A percentile compares a stretch with the other conserved stretches of the same genome.
Evolutionary conservation across 2,113 vertebrate species (phyloP).

Genomic region (Festucalex cinctus): DNA sequence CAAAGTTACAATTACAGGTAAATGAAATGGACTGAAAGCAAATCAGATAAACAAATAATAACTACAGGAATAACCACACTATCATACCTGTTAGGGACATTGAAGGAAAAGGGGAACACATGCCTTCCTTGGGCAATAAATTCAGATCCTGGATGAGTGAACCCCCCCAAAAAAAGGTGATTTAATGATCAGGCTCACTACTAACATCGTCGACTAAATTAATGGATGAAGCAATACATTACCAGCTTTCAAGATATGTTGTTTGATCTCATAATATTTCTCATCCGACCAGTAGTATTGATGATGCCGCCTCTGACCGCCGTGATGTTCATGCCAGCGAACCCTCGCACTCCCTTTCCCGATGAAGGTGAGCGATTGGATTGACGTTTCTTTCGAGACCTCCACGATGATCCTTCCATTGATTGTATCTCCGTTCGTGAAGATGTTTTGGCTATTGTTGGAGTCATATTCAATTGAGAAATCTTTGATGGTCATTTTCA

Average conservation of each 20-base stretch:
- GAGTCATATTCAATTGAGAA: constrained; percentile 64
- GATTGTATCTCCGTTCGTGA: constrained; percentile 63
- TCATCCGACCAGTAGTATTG: constrained; percentile 50
- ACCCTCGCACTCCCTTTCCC: constrained; percentile 54
- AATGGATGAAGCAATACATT: constrained; percentile 18
- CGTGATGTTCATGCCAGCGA: constrained; percentile 46
- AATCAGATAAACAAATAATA: fast-evolving
- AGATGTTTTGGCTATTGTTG: constrained; percentile 59
- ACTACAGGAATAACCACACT: fast-evolving
- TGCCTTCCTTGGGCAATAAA: constrained; percentile 53
- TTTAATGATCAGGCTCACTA: not conserved
- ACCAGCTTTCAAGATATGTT: constrained; percentile 57
- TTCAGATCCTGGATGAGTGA: constrained; percentile 39
- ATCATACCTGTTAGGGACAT: constrained; percentile 54
- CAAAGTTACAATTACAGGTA: not conserved
- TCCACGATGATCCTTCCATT: constrained; percentile 62
- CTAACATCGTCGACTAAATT: not conserved
- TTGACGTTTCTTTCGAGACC: constrained; percentile 41
- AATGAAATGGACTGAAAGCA: not conserved
- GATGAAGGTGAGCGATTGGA: constrained; percentile 45
- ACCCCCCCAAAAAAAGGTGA: not conserved
- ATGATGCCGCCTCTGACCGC: not conserved
- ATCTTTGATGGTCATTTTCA: constrained; percentile 35
- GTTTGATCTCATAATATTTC: constrained; percentile 55
- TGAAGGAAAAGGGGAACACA: constrained; percentile 56